phyloP scores from a whole-genome alignment of 2,797 vertebrate genomes.

The Fistularia commersonii region DNA sequence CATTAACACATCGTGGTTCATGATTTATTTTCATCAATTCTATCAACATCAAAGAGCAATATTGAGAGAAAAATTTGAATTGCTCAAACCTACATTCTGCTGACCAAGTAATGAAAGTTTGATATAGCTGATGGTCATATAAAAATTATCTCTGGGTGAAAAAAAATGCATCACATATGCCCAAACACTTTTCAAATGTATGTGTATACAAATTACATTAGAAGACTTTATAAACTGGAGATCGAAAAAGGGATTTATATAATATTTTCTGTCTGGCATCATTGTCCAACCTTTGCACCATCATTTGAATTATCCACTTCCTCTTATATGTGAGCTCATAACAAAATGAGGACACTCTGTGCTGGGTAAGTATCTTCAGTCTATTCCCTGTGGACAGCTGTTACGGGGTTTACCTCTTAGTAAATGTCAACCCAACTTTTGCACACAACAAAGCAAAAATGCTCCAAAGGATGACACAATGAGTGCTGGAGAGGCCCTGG shows the following conservation, averaged over 20 bases:
- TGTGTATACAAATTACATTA: constrained; percentile 3
- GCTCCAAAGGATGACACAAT: constrained; percentile 27
- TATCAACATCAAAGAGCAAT: constrained; percentile 32
- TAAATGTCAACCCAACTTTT: constrained; percentile 35
- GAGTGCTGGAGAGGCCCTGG: constrained; percentile 11
- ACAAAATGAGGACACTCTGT: constrained; percentile 25
- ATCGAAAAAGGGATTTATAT: constrained; percentile 25
- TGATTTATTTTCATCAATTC: constrained; percentile 26
- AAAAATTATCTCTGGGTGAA: too few relatives aligned
- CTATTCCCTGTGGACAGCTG: constrained; percentile 21
- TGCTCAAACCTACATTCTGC: not conserved
- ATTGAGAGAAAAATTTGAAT: constrained; percentile 11
- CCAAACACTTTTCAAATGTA: too few relatives aligned
- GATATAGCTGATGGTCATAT: too few relatives aligned
- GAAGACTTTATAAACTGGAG: constrained; percentile 11
- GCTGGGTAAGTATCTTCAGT: constrained; percentile 19
- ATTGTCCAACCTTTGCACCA: constrained; percentile 48
- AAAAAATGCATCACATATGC: too few relatives aligned
- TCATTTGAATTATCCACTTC: constrained; percentile 43
- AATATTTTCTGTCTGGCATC: constrained; percentile 26
- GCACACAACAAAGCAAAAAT: constrained; percentile 25
- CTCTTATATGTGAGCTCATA: constrained; percentile 22
- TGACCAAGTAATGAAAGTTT: not conserved
- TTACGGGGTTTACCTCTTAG: constrained; percentile 34
- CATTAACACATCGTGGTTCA: constrained; percentile 45